These are phyloP conservation scores for Dendroctonus valens DNA, from an alignment of 1,140 invertebrate genomes.

Conservation along the genomic window DNA sequence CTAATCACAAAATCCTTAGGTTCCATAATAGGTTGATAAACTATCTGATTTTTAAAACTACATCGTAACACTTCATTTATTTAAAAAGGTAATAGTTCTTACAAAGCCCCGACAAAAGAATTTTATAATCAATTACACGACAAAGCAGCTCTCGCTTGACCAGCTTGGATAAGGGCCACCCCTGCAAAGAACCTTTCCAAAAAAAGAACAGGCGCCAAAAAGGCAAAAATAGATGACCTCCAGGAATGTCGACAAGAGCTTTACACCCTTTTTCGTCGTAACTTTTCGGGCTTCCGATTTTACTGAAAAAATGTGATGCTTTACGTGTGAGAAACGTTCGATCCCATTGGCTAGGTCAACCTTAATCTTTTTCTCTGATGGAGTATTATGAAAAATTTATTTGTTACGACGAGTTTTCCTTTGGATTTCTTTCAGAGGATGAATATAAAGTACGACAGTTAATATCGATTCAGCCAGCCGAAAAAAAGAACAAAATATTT, in stretches of 20 bases:
- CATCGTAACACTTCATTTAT: background rate
- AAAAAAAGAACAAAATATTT: too few relatives aligned
- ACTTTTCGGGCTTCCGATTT: background rate
- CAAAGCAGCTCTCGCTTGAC: background rate
- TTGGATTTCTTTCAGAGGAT: too few relatives aligned
- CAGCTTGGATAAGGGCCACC: slow-evolving; percentile 5
- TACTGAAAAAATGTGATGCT: background rate
- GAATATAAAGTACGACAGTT: too few relatives aligned
- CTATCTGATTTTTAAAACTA: too few relatives aligned
- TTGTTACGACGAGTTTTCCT: too few relatives aligned
- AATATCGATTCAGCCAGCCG: too few relatives aligned
- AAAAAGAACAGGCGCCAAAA: background rate
- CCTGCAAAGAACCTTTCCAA: background rate
- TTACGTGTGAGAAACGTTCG: background rate
- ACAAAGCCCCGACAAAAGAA: background rate
- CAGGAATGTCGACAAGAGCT: background rate
- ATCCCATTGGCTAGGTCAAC: background rate
- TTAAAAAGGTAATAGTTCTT: background rate
- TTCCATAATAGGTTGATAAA: too few relatives aligned
- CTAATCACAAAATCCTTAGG: too few relatives aligned
- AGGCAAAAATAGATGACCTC: slow-evolving; percentile 6
- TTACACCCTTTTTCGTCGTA: background rate
- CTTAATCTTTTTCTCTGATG: background rate
- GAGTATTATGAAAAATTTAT: too few relatives aligned
- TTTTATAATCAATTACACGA: slow-evolving; percentile 6